Evolutionary conservation across 2,113 vertebrate genomes (phyloP).

Genomic region (Jacana jacana): DNA sequence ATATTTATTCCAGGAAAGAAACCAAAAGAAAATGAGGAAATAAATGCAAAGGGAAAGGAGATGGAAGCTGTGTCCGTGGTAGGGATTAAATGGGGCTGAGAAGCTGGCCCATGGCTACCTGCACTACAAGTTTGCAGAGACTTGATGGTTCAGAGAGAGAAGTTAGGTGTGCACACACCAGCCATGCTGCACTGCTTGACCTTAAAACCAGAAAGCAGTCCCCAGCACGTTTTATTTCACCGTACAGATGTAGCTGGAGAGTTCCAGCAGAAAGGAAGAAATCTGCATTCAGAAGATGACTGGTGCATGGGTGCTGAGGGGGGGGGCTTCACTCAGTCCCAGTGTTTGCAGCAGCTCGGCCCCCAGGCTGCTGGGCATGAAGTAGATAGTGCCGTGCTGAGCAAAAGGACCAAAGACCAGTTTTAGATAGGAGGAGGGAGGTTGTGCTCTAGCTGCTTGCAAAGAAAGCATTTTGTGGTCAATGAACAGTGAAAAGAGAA

Average conservation of each 20-base stretch:
- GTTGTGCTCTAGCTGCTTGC: not conserved
- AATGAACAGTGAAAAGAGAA: not conserved
- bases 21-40: not conserved
- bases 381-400: rapidly evolving
- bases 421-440: not conserved
- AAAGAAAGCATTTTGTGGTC: not conserved
- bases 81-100: not conserved
- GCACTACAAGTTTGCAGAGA: not conserved
- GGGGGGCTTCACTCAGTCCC: not conserved
- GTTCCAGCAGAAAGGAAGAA: not conserved
- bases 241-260: not conserved
- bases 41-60: not conserved
- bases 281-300: not conserved
- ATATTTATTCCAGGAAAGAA: not conserved
- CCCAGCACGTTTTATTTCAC: not conserved
- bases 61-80: not conserved
- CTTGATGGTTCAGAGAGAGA: rapidly evolving
- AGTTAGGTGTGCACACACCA: not conserved
- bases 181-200: not conserved
- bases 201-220: not conserved
- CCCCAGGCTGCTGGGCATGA: not conserved
- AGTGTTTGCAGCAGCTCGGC: not conserved
- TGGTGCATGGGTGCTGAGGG: rapidly evolving
- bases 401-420: not conserved
- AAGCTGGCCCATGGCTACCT: not conserved